Base-by-base conservation (phyloP, 2,888 invertebrate species). In the Pilophorus perplexus region DNA sequence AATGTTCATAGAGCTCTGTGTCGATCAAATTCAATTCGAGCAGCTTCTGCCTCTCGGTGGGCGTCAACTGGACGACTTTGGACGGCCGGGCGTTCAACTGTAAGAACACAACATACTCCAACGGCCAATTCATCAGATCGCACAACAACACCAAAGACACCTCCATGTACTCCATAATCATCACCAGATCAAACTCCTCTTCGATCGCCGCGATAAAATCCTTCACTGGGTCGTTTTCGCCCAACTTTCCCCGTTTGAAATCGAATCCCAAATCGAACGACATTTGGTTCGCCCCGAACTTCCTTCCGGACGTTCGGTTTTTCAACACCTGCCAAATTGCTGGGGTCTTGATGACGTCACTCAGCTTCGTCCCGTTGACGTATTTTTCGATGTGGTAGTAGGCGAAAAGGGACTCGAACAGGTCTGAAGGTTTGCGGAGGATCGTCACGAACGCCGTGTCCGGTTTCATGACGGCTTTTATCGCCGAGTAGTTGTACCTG, bases 151-250 rank as follows among this genome's bases (percentile, higher is more conserved):
- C 71, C 37, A 73, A 66, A 6, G 72, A 73, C 12, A 69, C 71
- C 33, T 73, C 72, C 67, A 73, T 70, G 50, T 71, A 69, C 38
- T 73, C 73, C 37, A 69, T 67, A 22, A 73, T 72, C 72, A 73
- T 71, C 5, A 73, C 69, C 1, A 73, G 65, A 65, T 73, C 69
- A 64, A 73, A 73, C 22, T 72, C 67, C 42, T 25, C 46, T 20
- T 73, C 72, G 1, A 73, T 67, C 55, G 66, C 64, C 18, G 38
- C 20, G 16, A 73, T 69, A n/a, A 71, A 71, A 42, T 8, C 37
- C 10, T 8, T 37, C 37, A 37, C 37, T n/a, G 66, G 28, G 6
- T 37, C 37, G 10, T 8, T 8, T 68, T 48, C 62, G 40, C 12
- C 54, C 5, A n/a, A 25, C 25, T 18, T 4, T 8, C 67, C 38